Percentiles rank a stretch among this genome's conserved stretches.
These are phyloP conservation scores for Heloderma charlesbogerti DNA, from an alignment of 2,113 vertebrate species.

Conservation along the genomic window DNA sequence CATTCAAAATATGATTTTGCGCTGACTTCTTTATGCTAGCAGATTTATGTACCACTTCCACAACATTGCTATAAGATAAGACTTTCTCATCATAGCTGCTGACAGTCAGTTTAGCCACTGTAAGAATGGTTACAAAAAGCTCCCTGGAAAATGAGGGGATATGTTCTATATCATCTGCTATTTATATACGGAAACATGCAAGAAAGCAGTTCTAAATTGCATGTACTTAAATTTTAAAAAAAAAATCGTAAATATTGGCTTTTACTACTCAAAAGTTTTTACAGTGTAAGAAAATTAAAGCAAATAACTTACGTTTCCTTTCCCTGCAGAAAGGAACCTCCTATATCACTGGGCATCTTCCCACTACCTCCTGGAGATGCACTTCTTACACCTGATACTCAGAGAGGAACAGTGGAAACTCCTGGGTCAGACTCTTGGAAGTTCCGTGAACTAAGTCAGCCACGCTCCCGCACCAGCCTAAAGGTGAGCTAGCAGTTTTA, in stretches of 20 bases:
- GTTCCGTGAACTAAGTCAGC: slow-evolving; percentile 89
- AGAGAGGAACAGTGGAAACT: slow-evolving; percentile 82
- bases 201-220: not conserved
- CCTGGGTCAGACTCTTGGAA: slow-evolving; percentile 91
- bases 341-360: slow-evolving; percentile 93
- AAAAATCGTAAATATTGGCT: not conserved
- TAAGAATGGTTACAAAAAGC: not conserved
- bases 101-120: not conserved
- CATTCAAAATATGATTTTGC: not conserved
- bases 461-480: slow-evolving; percentile 92
- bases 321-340: slow-evolving; percentile 91
- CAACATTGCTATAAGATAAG: not conserved
- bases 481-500: slow-evolving; percentile 81
- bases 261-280: not conserved
- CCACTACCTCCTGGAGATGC: slow-evolving; percentile 87
- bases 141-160: not conserved
- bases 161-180: not conserved
- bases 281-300: fast-evolving
- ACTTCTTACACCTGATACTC: slow-evolving; percentile 85
- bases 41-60: not conserved
- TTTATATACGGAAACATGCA: not conserved
- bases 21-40: not conserved
- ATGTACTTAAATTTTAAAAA: not conserved
- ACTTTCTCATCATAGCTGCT: not conserved
- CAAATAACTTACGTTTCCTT: slow-evolving; percentile 1